Percentiles rank a stretch among this genome's conserved stretches.
These are phyloP conservation scores for Antigone vipio DNA, from an alignment of 2,113 vertebrate species.

Conservation along the genomic window DNA sequence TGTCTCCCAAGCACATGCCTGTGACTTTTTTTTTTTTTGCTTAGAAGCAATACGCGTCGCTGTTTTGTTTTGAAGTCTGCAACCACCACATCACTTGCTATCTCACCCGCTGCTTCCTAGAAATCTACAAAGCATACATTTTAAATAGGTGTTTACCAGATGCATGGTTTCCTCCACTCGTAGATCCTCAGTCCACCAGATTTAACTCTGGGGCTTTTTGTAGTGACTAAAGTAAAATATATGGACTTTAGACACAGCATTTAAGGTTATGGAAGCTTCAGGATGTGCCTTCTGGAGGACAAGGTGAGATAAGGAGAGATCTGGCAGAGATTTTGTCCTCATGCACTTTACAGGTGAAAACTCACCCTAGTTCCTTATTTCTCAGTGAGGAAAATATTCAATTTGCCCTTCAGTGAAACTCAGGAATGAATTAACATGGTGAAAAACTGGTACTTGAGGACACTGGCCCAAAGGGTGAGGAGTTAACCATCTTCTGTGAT, in stretches of 20 bases:
- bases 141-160: background rate
- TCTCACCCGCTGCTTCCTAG: background rate
- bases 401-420: background rate
- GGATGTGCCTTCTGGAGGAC: background rate
- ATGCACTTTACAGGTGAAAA: background rate
- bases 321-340: background rate
- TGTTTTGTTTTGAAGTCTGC: background rate
- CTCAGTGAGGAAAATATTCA: background rate
- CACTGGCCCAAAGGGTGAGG: background rate
- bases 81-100: rapidly evolving
- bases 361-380: background rate
- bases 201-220: background rate
- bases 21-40: background rate
- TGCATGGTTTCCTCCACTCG: background rate
- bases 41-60: background rate
- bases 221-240: background rate
- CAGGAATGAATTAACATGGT: background rate
- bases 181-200: background rate
- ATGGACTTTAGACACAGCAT: background rate
- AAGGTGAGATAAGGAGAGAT: background rate
- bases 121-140: background rate
- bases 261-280: background rate
- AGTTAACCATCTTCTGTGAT: background rate
- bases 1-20: background rate
- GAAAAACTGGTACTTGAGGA: background rate